Evolutionary conservation across 1,140 invertebrate genomes (phyloP).

Genomic region (Diabrotica undecimpunctata): DNA sequence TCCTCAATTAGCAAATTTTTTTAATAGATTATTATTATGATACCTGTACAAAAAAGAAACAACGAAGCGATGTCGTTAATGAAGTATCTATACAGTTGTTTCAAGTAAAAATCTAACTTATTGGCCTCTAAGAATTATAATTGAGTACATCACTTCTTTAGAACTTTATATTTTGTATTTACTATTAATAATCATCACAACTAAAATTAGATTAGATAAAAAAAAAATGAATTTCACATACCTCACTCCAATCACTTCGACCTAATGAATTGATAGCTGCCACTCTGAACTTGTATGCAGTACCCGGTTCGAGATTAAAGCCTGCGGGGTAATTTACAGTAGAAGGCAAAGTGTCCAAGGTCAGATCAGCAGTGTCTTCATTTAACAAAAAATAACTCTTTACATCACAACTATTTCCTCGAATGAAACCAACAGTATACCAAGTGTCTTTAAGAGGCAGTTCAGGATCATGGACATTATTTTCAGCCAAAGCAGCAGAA

Average conservation of each 20-base stretch:
- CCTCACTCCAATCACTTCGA: conserved; percentile 88
- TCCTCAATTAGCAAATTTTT: too few species aligned
- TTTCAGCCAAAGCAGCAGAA: conserved; percentile 61
- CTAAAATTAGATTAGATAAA: not conserved
- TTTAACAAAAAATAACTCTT: conserved; percentile 62
- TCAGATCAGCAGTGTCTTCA: conserved; percentile 45
- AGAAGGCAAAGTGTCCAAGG: conserved; percentile 58
- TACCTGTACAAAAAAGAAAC: too few species aligned
- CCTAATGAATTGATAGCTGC: conserved; percentile 96
- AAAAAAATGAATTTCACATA: conserved; percentile 22
- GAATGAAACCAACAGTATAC: conserved; percentile 82
- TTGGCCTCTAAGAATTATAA: too few species aligned
- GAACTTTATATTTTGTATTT: too few species aligned
- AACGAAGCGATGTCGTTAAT: too few species aligned
- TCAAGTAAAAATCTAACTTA: too few species aligned
- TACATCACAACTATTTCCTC: conserved; percentile 63
- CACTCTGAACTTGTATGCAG: conserved; percentile 95
- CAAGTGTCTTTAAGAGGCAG: conserved; percentile 57
- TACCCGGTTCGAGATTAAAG: conserved; percentile 79
- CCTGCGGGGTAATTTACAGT: conserved; percentile 59
- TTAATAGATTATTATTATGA: too few species aligned
- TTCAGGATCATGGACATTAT: conserved; percentile 18
- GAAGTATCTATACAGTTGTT: too few species aligned
- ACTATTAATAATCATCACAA: too few species aligned
- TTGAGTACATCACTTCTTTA: too few species aligned